Evolutionary conservation across 2,797 vertebrate genomes (phyloP).

Genomic region (Spinus olivaceus): DNA sequence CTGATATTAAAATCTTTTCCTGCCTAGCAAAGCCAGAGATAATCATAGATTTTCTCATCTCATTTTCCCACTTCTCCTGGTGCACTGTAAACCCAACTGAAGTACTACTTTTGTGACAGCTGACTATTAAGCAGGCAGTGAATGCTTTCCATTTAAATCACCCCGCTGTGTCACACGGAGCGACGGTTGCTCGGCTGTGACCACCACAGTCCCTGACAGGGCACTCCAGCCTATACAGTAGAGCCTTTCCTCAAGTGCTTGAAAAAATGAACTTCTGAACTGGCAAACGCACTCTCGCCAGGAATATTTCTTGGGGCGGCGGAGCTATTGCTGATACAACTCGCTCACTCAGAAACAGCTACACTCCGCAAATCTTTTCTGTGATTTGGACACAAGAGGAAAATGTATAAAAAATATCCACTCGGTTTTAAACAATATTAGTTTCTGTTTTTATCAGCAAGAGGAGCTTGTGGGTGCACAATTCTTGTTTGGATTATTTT

Average conservation of each 20-base stretch:
- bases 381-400: not conserved
- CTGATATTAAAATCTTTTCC: not conserved
- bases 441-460: slow-evolving; percentile 4
- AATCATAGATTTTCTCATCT: not conserved
- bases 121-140: not conserved
- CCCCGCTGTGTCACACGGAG: not conserved
- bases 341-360: not conserved
- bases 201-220: not conserved
- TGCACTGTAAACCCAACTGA: not conserved
- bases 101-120: slow-evolving; percentile 44
- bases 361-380: not conserved
- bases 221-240: not conserved
- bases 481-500: not conserved
- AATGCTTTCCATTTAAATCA: not conserved
- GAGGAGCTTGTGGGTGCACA: not conserved
- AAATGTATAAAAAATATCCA: not conserved
- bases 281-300: not conserved
- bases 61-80: not conserved
- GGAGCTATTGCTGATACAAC: not conserved
- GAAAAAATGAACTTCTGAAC: not conserved
- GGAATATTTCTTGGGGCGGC: not conserved
- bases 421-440: not conserved
- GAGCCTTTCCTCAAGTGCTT: not conserved
- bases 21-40: not conserved
- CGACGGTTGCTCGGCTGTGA: not conserved